Conservation (phyloP, 2,888 invertebrate genomes). For the Anthophora plumipes region DNA sequence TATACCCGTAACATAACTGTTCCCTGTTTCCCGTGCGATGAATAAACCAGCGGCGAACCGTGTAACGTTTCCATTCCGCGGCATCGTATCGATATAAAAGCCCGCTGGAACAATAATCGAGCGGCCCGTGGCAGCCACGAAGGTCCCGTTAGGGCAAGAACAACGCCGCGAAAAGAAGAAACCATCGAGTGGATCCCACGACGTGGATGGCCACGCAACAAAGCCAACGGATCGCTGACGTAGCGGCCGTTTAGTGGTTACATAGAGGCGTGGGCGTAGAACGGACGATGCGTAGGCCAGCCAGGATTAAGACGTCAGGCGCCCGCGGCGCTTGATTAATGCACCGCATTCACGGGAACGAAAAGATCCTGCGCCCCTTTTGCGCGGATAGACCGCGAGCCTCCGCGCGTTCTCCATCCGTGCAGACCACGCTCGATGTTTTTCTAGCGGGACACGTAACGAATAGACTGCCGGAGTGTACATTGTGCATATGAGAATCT, state of each 20-base stretch:
- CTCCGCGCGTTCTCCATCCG: conserved; percentile 8
- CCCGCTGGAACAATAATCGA: not conserved
- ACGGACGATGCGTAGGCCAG: conserved; percentile 78
- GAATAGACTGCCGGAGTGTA: conserved; percentile 19
- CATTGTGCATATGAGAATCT: no score
- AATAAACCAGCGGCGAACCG: conserved; percentile 32
- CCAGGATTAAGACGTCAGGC: conserved; percentile 84
- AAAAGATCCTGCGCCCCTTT: conserved; percentile 78
- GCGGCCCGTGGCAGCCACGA: not conserved
- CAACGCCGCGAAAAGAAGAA: conserved; percentile 27
- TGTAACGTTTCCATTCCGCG: conserved; percentile 33
- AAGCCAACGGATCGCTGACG: conserved; percentile 46
- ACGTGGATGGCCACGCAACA: conserved; percentile 46
- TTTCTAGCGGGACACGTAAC: conserved; percentile 50
- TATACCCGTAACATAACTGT: conserved; percentile 29
- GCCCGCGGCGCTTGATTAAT: conserved; percentile 84
- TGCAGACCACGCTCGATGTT: conserved; percentile 51
- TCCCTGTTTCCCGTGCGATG: conserved; percentile 37
- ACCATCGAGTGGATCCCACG: conserved; percentile 49
- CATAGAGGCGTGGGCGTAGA: conserved; percentile 75
- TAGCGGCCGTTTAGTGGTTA: conserved; percentile 63
- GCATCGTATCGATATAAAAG: conserved; percentile 23
- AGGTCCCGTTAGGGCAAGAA: conserved; percentile 18
- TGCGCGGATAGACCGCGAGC: conserved; percentile 73
- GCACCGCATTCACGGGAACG: conserved; percentile 81